Evolutionary conservation across 2,888 invertebrate species (phyloP).

Genomic region (Embidobia sp.): DNA sequence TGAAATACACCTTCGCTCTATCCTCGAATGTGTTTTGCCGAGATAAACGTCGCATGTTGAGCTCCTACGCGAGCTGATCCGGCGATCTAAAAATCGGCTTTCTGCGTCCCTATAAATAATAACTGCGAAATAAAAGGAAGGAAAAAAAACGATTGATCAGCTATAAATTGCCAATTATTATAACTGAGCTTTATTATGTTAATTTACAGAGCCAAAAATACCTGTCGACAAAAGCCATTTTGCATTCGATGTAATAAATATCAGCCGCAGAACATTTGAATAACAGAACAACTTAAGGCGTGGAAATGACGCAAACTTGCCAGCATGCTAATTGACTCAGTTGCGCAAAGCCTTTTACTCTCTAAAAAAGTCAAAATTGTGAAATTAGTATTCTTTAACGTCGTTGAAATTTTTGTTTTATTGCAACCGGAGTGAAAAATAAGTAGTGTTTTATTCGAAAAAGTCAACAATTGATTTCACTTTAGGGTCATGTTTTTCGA

Average conservation of each 20-base stretch:
- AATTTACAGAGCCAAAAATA: slow-evolving; percentile 10
- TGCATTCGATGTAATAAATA: slow-evolving; percentile 21
- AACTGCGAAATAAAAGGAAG: too few species aligned
- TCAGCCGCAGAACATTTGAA: slow-evolving; percentile 8
- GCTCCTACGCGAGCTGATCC: slow-evolving; percentile 43
- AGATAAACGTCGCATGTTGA: slow-evolving; percentile 39
- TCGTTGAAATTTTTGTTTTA: too few species aligned
- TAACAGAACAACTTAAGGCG: slow-evolving; percentile 32
- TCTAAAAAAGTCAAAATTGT: too few species aligned
- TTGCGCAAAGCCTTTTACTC: slow-evolving; percentile 17
- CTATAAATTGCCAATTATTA: too few species aligned
- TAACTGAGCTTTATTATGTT: slow-evolving; percentile 7
- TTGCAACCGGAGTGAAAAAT: too few species aligned
- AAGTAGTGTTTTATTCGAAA: too few species aligned
- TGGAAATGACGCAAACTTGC: slow-evolving; percentile 32
- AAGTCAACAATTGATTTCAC: too few species aligned
- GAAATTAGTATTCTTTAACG: too few species aligned
- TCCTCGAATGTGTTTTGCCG: slow-evolving; percentile 29
- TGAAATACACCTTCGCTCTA: slow-evolving; percentile 46
- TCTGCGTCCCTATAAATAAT: not conserved
- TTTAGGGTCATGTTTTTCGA: too few species aligned
- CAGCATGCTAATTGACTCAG: not conserved
- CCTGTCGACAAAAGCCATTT: slow-evolving; percentile 2
- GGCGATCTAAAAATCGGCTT: slow-evolving; percentile 1
- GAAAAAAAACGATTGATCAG: not conserved